These are phyloP conservation scores for Petroica traversi DNA, from an alignment of 2,113 vertebrate species.

Conservation along the genomic window DNA sequence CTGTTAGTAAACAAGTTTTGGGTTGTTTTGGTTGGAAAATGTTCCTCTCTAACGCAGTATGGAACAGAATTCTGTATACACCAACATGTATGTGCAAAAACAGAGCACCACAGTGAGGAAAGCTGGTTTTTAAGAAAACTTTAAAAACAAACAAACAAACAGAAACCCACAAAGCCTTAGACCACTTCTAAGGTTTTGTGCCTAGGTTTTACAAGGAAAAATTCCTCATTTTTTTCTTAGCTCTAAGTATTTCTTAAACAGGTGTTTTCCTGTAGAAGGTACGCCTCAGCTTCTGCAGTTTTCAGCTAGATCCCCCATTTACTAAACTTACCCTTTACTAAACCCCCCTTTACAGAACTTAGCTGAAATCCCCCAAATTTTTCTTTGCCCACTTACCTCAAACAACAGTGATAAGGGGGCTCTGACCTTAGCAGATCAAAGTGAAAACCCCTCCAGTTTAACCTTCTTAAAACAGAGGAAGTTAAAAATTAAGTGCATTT, in stretches of 20 bases:
- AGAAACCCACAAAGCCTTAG: not conserved
- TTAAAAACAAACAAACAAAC: not conserved
- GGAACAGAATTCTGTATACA: not conserved
- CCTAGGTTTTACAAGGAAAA: not conserved
- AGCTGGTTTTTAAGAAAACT: not conserved
- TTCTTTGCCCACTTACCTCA: not conserved
- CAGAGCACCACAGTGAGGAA: not conserved
- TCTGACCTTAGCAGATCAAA: not conserved
- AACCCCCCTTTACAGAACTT: not conserved
- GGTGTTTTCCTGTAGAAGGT: not conserved
- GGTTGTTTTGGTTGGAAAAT: not conserved
- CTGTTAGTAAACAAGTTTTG: not conserved
- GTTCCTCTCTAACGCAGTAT: rapidly evolving
- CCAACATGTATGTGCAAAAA: rapidly evolving
- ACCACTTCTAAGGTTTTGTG: not conserved
- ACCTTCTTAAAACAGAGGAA: not conserved
- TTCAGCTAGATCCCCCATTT: not conserved
- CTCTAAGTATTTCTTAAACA: not conserved
- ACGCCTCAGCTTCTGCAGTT: not conserved
- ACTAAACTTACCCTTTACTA: no score
- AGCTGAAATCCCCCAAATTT: not conserved
- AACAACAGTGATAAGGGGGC: not conserved
- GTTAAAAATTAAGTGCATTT: not conserved
- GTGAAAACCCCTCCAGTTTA: not conserved
- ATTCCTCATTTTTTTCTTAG: not conserved